Evolutionary conservation across 2,113 vertebrate species (phyloP).

Genomic region (Oncorhynchus kisutch): DNA sequence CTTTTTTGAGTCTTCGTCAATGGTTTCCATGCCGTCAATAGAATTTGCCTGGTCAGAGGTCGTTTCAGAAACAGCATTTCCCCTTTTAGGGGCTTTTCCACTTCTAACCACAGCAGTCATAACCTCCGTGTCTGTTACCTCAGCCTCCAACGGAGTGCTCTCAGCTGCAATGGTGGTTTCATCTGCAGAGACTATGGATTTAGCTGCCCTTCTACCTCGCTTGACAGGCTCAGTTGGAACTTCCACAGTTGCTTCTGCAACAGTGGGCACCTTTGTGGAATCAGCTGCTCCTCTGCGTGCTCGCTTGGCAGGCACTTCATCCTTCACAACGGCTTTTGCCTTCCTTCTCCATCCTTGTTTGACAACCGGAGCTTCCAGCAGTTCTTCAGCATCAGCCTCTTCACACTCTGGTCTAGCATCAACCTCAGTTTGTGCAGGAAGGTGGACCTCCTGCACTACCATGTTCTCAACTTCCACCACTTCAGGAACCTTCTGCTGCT

Average conservation of each 20-base stretch:
- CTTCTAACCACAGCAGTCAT: background rate
- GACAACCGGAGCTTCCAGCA: background rate
- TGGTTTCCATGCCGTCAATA: background rate
- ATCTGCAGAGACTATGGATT: constrained; percentile 23
- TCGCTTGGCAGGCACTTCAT: constrained; percentile 45
- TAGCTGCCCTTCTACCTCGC: constrained; percentile 39
- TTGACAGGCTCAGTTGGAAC: constrained; percentile 32
- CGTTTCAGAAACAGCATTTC: constrained; percentile 7
- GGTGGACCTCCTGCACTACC: background rate
- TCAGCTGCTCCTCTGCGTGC: constrained; percentile 27
- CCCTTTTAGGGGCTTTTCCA: constrained; percentile 13
- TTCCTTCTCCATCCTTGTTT: constrained; percentile 41
- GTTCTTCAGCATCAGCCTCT: background rate
- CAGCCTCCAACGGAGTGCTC: background rate
- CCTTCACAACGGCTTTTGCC: constrained; percentile 20
- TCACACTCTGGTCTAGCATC: constrained; percentile 1
- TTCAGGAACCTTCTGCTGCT: background rate
- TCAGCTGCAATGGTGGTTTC: background rate
- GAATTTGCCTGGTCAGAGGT: background rate
- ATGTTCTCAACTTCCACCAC: background rate
- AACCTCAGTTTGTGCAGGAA: background rate
- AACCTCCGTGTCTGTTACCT: background rate
- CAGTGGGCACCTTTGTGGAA: background rate
- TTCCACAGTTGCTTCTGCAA: background rate
- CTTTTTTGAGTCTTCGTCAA: background rate